These are phyloP conservation scores for Urosaurus nigricauda DNA, from an alignment of 2,797 vertebrate genomes.

Conservation along the genomic window DNA sequence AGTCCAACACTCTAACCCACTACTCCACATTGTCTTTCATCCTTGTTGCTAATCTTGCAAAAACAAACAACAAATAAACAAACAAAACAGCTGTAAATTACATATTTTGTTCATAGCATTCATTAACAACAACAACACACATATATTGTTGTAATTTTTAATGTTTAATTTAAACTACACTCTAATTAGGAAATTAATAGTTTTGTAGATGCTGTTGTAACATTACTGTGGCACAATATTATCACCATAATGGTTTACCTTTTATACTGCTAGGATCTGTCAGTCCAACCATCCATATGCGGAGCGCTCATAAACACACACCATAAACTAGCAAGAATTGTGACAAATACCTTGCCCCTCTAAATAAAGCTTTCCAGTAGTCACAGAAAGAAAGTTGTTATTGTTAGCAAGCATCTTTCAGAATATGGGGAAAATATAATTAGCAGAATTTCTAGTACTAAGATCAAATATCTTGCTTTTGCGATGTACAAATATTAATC, in stretches of 20 bases:
- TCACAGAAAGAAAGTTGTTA: neutral
- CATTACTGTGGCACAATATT: neutral
- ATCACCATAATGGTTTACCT: neutral
- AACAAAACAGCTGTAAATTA: neutral
- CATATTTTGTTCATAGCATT: neutral
- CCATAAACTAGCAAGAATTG: neutral
- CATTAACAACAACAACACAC: neutral
- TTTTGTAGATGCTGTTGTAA: neutral
- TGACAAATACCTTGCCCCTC: neutral
- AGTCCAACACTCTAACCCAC: too few species aligned
- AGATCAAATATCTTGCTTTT: neutral
- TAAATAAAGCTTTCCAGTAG: neutral
- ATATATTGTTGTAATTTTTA: neutral
- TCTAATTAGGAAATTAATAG: neutral
- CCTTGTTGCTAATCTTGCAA: neutral
- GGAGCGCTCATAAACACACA: neutral
- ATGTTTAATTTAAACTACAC: neutral
- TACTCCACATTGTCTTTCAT: too few species aligned
- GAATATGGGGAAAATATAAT: neutral
- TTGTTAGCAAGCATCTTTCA: neutral
- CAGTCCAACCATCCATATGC: neutral
- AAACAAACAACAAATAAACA: too few species aligned
- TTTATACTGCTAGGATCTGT: neutral
- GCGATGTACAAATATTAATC: too few species aligned
- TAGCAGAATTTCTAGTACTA: neutral